These are phyloP conservation scores for Spodoptera littoralis DNA, from an alignment of 2,888 invertebrate species.

Conservation along the genomic window DNA sequence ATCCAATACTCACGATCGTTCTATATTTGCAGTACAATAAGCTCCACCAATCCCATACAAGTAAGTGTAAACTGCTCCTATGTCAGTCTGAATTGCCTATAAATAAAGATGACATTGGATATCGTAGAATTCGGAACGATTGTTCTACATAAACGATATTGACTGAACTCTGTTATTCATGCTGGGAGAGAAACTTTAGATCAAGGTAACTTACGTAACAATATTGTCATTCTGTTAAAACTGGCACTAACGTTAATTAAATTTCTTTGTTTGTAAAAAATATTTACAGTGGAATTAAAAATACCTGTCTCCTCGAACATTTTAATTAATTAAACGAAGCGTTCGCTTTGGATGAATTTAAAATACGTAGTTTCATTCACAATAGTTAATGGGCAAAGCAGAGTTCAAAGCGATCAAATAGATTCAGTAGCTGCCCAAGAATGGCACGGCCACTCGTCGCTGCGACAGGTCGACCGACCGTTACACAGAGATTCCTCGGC, in stretches of 20 bases:
- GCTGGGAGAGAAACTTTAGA: conserved; percentile 27
- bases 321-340: background rate
- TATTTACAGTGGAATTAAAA: too few relatives aligned
- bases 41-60: conserved; percentile 27
- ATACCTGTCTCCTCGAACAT: too few relatives aligned
- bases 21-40: conserved; percentile 45
- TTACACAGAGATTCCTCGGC: conserved; percentile 75
- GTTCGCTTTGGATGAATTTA: conserved; percentile 1
- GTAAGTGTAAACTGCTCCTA: conserved; percentile 28
- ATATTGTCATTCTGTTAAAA: background rate
- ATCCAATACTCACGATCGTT: conserved; percentile 44
- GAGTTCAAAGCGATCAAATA: conserved; percentile 34
- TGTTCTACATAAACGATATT: conserved; percentile 26
- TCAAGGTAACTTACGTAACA: conserved; percentile 39
- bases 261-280: too few relatives aligned
- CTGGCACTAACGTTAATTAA: too few relatives aligned
- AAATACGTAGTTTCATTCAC: background rate
- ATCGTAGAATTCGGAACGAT: conserved; percentile 14
- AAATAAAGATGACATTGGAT: conserved; percentile 25
- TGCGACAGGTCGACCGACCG: conserved; percentile 71
- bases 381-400: conserved; percentile 19
- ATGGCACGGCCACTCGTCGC: conserved; percentile 43
- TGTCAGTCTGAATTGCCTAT: conserved; percentile 22
- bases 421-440: conserved; percentile 39
- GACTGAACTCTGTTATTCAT: conserved; percentile 11